A percentile compares a stretch with the other conserved stretches of the same genome.
These are phyloP conservation scores for Danio choprae DNA, from an alignment of 2,797 vertebrate genomes.

Conservation along the genomic window DNA sequence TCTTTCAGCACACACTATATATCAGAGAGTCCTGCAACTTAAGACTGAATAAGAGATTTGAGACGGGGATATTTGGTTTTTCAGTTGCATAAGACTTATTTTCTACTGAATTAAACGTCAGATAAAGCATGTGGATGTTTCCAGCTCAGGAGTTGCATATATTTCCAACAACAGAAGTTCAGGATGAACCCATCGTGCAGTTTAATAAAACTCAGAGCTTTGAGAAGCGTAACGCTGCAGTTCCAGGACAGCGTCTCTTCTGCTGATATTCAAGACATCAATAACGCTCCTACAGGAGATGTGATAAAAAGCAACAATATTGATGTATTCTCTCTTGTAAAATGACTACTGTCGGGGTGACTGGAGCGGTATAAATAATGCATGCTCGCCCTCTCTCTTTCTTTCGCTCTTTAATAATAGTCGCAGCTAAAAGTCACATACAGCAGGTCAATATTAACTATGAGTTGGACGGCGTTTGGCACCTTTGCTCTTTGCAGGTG, in stretches of 20 bases:
- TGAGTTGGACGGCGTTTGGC: constrained; percentile 8
- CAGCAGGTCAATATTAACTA: constrained; percentile 49
- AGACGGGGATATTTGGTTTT: neutral
- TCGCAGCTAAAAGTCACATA: constrained; percentile 42
- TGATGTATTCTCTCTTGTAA: constrained; percentile 45
- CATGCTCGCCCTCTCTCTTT: constrained; percentile 17
- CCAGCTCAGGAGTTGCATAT: neutral
- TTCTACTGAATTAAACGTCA: neutral
- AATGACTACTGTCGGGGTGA: constrained; percentile 43
- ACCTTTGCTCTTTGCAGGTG: constrained; percentile 51
- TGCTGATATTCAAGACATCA: constrained; percentile 43
- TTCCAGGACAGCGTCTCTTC: constrained; percentile 25
- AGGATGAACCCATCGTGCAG: neutral
- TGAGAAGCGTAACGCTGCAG: neutral
- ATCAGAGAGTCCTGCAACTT: neutral
- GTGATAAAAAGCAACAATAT: constrained; percentile 45
- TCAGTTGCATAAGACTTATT: neutral
- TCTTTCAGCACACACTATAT: neutral
- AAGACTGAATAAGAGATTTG: neutral
- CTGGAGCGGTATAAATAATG: constrained; percentile 57
- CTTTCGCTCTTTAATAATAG: constrained; percentile 31
- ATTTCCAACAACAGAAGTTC: neutral
- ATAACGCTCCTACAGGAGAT: constrained; percentile 26
- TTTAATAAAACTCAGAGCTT: neutral
- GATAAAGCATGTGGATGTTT: neutral